These are phyloP conservation scores for Cirrhinus molitorella DNA, from an alignment of 2,797 vertebrate genomes.

Conservation along the genomic window DNA sequence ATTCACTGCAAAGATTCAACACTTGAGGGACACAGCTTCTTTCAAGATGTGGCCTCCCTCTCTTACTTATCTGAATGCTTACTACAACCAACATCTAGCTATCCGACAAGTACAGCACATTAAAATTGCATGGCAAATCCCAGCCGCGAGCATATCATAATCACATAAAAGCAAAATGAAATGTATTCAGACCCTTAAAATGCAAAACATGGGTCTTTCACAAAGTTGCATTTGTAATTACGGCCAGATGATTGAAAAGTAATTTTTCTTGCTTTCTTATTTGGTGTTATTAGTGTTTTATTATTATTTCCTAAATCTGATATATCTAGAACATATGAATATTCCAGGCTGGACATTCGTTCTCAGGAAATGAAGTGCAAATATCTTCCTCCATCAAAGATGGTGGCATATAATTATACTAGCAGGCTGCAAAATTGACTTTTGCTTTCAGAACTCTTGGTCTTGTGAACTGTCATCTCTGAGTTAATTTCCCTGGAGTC, in stretches of 20 bases:
- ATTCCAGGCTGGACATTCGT: conserved; percentile 41
- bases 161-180: conserved; percentile 30
- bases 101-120: conserved; percentile 16
- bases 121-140: conserved; percentile 27
- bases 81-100: conserved; percentile 22
- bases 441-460: conserved; percentile 79
- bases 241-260: not conserved
- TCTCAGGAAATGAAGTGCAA: conserved; percentile 47
- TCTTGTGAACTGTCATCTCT: conserved; percentile 80
- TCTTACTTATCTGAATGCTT: conserved; percentile 42
- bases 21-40: conserved; percentile 23
- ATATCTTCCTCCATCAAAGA: conserved; percentile 42
- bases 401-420: conserved; percentile 74
- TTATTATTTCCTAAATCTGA: not conserved
- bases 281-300: conserved; percentile 8
- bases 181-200: conserved; percentile 35
- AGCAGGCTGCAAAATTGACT: conserved; percentile 62
- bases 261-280: not conserved
- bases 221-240: conserved; percentile 23
- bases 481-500: conserved; percentile 81
- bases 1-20: conserved; percentile 40
- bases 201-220: conserved; percentile 16
- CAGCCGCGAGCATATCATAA: conserved; percentile 12
- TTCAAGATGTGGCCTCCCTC: conserved; percentile 30
- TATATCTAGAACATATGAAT: conserved; percentile 25